A percentile compares a stretch with the other conserved stretches of the same genome.
These are phyloP conservation scores for Rotaria socialis DNA, from an alignment of 2,888 invertebrate genomes.

Conservation along the genomic window DNA sequence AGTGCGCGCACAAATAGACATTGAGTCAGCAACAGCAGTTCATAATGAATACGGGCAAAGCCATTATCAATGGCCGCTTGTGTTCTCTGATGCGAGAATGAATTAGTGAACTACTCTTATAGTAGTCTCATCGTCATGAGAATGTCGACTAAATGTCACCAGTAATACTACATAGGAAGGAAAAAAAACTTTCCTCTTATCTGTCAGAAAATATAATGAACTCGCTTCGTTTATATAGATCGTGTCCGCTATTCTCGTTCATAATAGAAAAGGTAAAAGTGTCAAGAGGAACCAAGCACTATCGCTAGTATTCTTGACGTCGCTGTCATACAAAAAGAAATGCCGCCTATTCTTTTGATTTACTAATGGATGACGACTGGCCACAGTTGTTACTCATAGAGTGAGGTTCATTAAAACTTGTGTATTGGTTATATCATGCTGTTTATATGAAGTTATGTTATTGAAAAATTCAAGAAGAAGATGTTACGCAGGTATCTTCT, in stretches of 20 bases:
- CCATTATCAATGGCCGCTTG: not conserved
- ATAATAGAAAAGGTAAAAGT: not conserved
- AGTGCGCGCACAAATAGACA: not conserved
- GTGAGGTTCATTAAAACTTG: not conserved
- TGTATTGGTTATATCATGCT: not conserved
- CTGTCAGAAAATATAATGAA: not conserved
- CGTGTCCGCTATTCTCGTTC: not conserved
- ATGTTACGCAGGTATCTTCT: not conserved
- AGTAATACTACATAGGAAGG: not conserved
- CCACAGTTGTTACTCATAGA: not conserved
- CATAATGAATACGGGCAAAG: not conserved
- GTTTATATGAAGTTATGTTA: no score
- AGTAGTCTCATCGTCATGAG: not conserved
- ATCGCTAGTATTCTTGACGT: not conserved
- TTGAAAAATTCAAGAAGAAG: not conserved
- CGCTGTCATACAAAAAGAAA: no score
- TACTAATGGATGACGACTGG: not conserved
- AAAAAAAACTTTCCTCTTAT: not conserved
- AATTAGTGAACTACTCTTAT: not conserved
- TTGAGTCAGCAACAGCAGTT: not conserved
- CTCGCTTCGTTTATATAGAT: not conserved
- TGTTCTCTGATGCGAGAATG: not conserved
- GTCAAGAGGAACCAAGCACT: not conserved
- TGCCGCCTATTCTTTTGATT: not conserved
- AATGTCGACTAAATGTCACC: not conserved